Evolutionary conservation across 2,888 invertebrate species (phyloP), one percentile per base, ranked within the genome.

Genomic region (Torymus aiolomorphi): DNA sequence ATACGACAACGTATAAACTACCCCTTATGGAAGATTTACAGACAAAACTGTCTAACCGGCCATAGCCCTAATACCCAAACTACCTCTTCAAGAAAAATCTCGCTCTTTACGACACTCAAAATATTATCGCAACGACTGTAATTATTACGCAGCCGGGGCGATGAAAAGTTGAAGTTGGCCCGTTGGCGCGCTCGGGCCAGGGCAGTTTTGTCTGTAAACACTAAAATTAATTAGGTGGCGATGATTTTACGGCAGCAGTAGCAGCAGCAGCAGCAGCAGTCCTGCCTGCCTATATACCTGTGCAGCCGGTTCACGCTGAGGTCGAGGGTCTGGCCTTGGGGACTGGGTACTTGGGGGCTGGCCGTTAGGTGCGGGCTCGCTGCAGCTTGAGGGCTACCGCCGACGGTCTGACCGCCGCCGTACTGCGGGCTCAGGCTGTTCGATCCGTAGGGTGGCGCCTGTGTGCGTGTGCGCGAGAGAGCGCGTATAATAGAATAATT

Each of bases 261-360:
- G 42, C 8, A 42, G 42, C 42, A 42, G 42, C 42, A 42, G 42
- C 42, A 42, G 42, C 8, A 42, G 42, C 8, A 42, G 42, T 10
- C 8, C 42, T 42, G 42, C 42, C 8, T 42, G 42, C 42, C 8
- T 42, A 42, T 42, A 42, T 92, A 96, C 96, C 96, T 96, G 93
- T 96, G 96, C 91, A 96, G 93, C 91, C 96, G 93, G 91, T 95
- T 96, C 86, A 97, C 96, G 91, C 96, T 96, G 90, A 96, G 94
- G 92, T 97, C 96, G 91, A 96, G 93, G 87, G 96, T 96, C 91
- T 97, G 96, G 87, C 96, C 96, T 92, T 96, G 96, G 83, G 96
- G 96, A 92, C 96, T 96, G 88, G 96, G 96, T 91, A 96, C 96
- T 92, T 96, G 96, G 84, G 96, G 96, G 92, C 96, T 96, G 88